Conservation (phyloP, 2,113 vertebrate species). For the Sylvietta virens region DNA sequence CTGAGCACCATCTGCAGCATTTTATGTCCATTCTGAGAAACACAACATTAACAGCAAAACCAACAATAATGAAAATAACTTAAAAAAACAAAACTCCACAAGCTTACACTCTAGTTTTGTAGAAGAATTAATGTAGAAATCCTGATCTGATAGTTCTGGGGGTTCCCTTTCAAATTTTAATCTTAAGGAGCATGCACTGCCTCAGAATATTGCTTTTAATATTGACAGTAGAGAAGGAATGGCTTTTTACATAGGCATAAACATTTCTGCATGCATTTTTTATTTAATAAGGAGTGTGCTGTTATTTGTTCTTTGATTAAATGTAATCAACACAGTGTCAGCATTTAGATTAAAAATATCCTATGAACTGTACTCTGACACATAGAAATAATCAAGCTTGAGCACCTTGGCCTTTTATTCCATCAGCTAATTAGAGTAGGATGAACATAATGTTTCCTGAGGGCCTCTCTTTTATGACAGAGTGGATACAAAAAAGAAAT, state of each 20-base stretch:
- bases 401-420: background rate
- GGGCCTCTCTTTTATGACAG: background rate
- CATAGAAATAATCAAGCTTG: background rate
- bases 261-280: background rate
- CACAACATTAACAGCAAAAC: background rate
- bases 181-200: background rate
- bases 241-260: background rate
- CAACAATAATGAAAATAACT: background rate
- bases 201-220: background rate
- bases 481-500: background rate
- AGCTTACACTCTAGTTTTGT: background rate
- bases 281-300: background rate
- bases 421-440: background rate
- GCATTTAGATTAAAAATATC: background rate
- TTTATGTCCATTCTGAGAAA: background rate
- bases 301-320: constrained; percentile 13
- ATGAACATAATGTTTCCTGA: background rate
- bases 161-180: background rate
- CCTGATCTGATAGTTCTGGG: background rate
- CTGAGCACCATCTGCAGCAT: background rate
- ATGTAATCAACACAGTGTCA: background rate
- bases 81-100: background rate
- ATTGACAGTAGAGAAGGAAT: background rate
- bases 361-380: background rate
- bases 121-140: background rate